Percentiles rank a stretch among this genome's conserved stretches.
Evolutionary conservation across 2,113 vertebrate genomes (phyloP).

Genomic region (Alligator mississippiensis): DNA sequence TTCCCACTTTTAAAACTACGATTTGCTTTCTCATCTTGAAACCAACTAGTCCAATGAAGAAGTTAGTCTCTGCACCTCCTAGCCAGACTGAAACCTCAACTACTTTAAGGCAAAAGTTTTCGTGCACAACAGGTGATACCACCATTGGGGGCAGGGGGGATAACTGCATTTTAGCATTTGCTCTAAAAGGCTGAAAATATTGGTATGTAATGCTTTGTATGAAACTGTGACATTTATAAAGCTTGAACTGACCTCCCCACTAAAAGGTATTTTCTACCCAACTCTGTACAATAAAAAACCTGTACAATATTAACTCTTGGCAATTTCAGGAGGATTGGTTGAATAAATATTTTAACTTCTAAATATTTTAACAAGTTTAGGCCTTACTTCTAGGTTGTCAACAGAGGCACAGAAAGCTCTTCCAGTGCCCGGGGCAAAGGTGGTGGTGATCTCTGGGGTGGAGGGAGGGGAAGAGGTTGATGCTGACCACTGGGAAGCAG

Average conservation of each 20-base stretch:
- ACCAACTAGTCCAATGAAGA: fast-evolving
- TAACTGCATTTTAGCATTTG: conserved; percentile 54
- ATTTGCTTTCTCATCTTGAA: background rate
- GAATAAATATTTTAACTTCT: background rate
- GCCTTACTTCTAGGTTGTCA: too few relatives aligned
- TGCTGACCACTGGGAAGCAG: too few relatives aligned
- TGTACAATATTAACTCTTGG: background rate
- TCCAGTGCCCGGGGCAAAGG: too few relatives aligned
- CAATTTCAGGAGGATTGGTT: background rate
- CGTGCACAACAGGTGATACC: conserved; percentile 11
- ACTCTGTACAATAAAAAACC: background rate
- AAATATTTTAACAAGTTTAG: too few relatives aligned
- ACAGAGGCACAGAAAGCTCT: too few relatives aligned
- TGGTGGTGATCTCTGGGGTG: too few relatives aligned
- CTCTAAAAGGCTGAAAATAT: conserved; percentile 60
- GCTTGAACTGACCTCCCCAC: conserved; percentile 19
- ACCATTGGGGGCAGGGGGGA: conserved; percentile 35
- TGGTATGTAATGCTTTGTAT: conserved; percentile 33
- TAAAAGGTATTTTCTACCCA: background rate
- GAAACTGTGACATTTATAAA: conserved; percentile 31
- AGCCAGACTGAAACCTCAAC: background rate
- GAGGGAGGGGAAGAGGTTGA: too few relatives aligned
- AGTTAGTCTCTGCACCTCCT: fast-evolving
- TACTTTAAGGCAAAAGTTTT: background rate
- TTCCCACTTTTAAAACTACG: background rate